A percentile compares a stretch with the other conserved stretches of the same genome.
These are phyloP conservation scores for Spilarctia lutea DNA, from an alignment of 2,888 invertebrate species.

Conservation along the genomic window DNA sequence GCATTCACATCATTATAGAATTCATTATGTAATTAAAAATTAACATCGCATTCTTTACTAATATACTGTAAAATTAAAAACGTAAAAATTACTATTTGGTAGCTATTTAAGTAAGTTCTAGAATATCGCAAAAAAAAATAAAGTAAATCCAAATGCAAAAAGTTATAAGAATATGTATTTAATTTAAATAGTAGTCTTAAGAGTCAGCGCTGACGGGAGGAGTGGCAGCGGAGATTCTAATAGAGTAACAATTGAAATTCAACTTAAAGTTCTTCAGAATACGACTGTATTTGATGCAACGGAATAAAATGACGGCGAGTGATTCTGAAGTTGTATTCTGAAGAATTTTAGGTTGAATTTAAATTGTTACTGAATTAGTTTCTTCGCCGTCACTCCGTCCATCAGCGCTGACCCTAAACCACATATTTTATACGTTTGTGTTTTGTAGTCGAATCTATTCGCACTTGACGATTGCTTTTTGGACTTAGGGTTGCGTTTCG, in stretches of 20 bases:
- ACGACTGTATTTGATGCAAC: no score
- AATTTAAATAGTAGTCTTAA: constrained; percentile 39
- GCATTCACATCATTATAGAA: constrained; percentile 32
- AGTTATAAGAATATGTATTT: constrained; percentile 61
- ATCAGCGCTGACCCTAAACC: constrained; percentile 39
- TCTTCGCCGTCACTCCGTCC: no score
- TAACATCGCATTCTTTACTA: constrained; percentile 77
- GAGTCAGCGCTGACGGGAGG: no score
- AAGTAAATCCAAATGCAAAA: constrained; percentile 55
- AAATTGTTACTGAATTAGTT: no score
- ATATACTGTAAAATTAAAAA: constrained; percentile 74
- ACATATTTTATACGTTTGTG: constrained; percentile 26
- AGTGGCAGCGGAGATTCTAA: no score
- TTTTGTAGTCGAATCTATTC: constrained; percentile 48
- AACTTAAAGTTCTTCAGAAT: no score
- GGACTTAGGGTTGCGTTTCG: constrained; percentile 11
- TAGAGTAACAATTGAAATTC: no score
- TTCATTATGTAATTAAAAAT: constrained; percentile 73
- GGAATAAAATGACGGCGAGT: no score
- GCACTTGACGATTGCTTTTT: constrained; percentile 29
- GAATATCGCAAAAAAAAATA: constrained; percentile 62
- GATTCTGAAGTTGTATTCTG: no score
- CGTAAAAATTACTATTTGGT: constrained; percentile 74
- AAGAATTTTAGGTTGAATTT: no score
- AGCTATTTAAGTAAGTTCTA: constrained; percentile 79